Evolutionary conservation across 2,888 invertebrate species (phyloP), one percentile per base, ranked within the genome.

Genomic region (Nemapogon koenigi): DNA sequence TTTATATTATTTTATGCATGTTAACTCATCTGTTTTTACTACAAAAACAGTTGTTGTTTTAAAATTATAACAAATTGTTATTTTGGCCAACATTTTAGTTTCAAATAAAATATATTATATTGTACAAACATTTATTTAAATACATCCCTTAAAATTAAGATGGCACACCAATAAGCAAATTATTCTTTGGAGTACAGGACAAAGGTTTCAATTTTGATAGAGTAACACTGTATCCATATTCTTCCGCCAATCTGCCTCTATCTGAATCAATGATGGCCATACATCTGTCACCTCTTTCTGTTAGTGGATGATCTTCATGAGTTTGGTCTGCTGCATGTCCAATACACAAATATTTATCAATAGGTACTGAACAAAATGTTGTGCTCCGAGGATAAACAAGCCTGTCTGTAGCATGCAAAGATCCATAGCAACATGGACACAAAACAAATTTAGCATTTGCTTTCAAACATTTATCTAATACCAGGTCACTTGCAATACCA

Each of bases 401-500:
- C 47, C 88, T 84, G 48, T 91, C 87, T 51, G 92, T 93, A 43
- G 87, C 82, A 62, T 89, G 89, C 10, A 97, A 82, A 2, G 89
- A 88, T 1, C 97, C 97, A 68, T 97, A 97, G 59, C 97, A 97
- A 61, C 97, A 97, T 0, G 97, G 97, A 54, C 94, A 94, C 37
- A 92, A 82, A 1, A 95, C 89, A 75, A 97, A 95, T 45, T 88
- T 83, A 0, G 96, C 95, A 40, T 81, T 81, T 10, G 82, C 84
- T 32, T 82, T 71, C 10, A 91, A 81, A 60, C 97, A 97, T 55
- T 89, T 89, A 50, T 90, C 85, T 35, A 97, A 78, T 1, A 97
- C 95, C 43, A 97, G 82, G 68, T 97, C 97, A 2, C 94, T 95
- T 1, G 96, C 96, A 8, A 93, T 89, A 1, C 97, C 97, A 69